Base-by-base conservation (phyloP, 53 echinoderm and acorn worm species). In the Holothuria leucospilota region DNA sequence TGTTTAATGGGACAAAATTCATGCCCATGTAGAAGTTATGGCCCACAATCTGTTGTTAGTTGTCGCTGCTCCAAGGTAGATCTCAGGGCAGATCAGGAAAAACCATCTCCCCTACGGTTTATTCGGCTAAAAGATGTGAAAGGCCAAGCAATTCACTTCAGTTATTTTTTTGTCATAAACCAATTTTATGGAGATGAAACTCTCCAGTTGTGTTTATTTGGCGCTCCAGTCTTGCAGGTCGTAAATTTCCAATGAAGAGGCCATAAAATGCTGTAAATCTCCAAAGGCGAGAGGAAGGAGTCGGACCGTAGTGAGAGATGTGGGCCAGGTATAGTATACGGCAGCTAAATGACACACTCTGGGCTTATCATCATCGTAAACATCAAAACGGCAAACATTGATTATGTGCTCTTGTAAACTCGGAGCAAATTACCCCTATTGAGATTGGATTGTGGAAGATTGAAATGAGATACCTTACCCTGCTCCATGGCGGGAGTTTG, bases 151-250 rank as follows among this genome's bases (percentile, higher is more conserved):
- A 83, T 67, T 83, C 84, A 67, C 84, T 51, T 67, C 68, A 64
- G 68, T 67, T 83, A 83, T 83, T 83, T 83, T 64, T 80, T 67
- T 66, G 84, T 67, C 84, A 83, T 83, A 83, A 83, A 83, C 84
- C 84, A 64, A 64, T 83, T 83, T 83, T 83, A 83, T 83, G 84
- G 67, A 83, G 84, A 83, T 83, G 84, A 83, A 67, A 83, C 84
- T 66, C 84, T 83, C 84, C 84, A 83, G 84, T 83, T 39, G 25
- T 83, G 84, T 83, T 83, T 83, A 83, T 83, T 83, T 83, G 84
- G 84, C 84, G 84, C 67, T 83, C 84, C 68, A 83, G 84, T 64
- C 51, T 49, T 66, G 65, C 51, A 46, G 67, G 65, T 67, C 84
- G 68, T 83, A 83, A 83, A 83, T 83, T 66, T 83, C 65, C 46